Evolutionary conservation across 2,797 vertebrate genomes (phyloP), one percentile per base, ranked within the genome.

Genomic region (Chromis chromis): DNA sequence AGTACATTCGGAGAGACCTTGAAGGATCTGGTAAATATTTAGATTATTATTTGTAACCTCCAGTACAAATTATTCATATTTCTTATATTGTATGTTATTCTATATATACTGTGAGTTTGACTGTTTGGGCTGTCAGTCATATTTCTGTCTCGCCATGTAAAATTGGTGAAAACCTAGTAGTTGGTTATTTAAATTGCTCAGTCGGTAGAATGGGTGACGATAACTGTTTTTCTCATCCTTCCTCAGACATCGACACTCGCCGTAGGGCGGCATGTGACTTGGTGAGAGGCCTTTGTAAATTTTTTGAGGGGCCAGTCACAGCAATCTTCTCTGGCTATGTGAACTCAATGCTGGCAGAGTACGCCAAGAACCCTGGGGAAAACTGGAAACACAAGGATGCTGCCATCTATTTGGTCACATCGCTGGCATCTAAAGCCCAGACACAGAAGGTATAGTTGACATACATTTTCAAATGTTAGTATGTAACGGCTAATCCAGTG

Each of bases 361-460:
- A 97, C 31, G 96, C 97, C 52, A 99, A 99, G 92, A 98, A 97
- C 82, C 98, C 98, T 0, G 87, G 94, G 33, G 87, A 94, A 75
- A 98, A 99, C 93, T 99, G 98, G 98, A 99, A 99, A 83, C 98
- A 99, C 91, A 99, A 99, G 91, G 98, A 99, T 79, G 97, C 97
- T 54, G 98, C 98, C 42, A 99, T 99, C 92, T 99, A 99, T 88
- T 93, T 99, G 73, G 98, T 99, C 79, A 99, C 98, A 0, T 99
- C 98, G 12, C 93, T 99, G 86, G 98, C 98, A 13, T 99, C 98
- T 4, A 99, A 99, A 95, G 98, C 98, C 60, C 98, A 99, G 80
- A 99, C 98, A 3, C 98, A 99, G 87, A 99, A 99, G 97, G 98
- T 99, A 87, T 14, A 13, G 24, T 19, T 24, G 5, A 42, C 4